A percentile compares a stretch with the other conserved stretches of the same genome.
These are phyloP conservation scores for Zosterops lateralis DNA, from an alignment of 2,113 vertebrate species.

Conservation along the genomic window DNA sequence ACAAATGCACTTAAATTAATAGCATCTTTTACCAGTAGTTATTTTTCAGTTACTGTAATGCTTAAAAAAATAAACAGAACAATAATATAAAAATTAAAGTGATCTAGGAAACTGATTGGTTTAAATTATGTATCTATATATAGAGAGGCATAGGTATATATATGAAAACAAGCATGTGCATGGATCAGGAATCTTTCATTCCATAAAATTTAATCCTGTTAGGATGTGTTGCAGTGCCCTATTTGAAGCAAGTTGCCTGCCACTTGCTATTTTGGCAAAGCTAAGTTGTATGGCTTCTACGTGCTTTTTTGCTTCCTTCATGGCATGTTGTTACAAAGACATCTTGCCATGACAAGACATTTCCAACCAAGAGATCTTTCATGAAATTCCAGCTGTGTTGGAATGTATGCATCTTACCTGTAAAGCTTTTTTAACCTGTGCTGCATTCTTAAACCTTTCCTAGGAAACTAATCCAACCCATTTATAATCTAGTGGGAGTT, in stretches of 20 bases:
- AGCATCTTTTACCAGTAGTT: conserved; percentile 69
- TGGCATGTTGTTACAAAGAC: neutral
- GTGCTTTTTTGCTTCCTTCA: neutral
- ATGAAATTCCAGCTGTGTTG: neutral
- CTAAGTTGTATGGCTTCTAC: neutral
- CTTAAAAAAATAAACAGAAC: conserved; percentile 64
- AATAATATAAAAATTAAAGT: conserved; percentile 49
- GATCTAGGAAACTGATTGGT: conserved; percentile 27
- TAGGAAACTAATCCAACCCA: neutral
- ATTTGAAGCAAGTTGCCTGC: neutral
- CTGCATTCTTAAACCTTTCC: neutral
- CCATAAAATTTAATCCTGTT: conserved; percentile 33
- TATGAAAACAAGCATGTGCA: neutral
- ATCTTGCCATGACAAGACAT: neutral
- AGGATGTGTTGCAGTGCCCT: neutral
- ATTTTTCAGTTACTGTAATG: conserved; percentile 74
- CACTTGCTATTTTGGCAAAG: conserved; percentile 1
- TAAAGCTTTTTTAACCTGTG: neutral
- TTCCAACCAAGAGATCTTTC: conserved; percentile 6
- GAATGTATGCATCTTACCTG: neutral
- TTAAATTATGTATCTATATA: neutral
- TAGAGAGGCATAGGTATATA: neutral
- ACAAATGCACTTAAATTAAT: conserved; percentile 76
- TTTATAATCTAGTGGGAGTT: neutral
- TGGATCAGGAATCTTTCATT: conserved; percentile 9